Evolutionary conservation across 2,113 vertebrate species (phyloP).

Genomic region (Anser cygnoides): DNA sequence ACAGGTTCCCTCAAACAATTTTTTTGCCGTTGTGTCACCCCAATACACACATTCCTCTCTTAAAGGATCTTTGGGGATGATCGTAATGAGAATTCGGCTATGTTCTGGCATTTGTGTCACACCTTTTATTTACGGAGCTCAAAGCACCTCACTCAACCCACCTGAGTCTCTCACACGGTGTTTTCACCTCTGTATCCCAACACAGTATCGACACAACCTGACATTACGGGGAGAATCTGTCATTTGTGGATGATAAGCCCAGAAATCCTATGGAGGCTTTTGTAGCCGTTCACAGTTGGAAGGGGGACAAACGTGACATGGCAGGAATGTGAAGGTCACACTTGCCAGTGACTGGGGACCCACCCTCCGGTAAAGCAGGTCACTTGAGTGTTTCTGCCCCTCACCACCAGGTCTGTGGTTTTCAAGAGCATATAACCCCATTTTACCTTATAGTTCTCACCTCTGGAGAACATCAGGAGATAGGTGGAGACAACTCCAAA

Average conservation of each 20-base stretch:
- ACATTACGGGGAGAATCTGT: background rate
- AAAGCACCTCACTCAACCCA: rapidly evolving
- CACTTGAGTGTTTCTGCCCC: background rate
- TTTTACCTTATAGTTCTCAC: background rate
- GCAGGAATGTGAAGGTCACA: background rate
- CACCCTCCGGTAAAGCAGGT: background rate
- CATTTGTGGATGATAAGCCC: background rate
- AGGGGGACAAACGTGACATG: background rate
- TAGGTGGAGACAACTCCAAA: background rate
- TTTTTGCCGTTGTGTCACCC: conserved; percentile 48
- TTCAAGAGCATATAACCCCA: background rate
- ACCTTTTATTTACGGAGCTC: background rate
- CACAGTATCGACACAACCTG: background rate
- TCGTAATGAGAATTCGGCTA: background rate
- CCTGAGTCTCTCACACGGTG: background rate
- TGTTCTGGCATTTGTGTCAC: background rate
- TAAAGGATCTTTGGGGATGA: background rate
- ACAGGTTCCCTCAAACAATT: conserved; percentile 52
- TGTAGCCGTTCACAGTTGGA: background rate
- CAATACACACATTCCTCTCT: background rate
- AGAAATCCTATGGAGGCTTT: background rate
- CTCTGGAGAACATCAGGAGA: background rate
- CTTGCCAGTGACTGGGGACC: background rate
- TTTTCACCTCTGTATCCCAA: background rate
- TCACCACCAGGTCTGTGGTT: background rate